These are phyloP conservation scores for Polia nebulosa DNA, from an alignment of 2,888 invertebrate genomes.

Conservation along the genomic window DNA sequence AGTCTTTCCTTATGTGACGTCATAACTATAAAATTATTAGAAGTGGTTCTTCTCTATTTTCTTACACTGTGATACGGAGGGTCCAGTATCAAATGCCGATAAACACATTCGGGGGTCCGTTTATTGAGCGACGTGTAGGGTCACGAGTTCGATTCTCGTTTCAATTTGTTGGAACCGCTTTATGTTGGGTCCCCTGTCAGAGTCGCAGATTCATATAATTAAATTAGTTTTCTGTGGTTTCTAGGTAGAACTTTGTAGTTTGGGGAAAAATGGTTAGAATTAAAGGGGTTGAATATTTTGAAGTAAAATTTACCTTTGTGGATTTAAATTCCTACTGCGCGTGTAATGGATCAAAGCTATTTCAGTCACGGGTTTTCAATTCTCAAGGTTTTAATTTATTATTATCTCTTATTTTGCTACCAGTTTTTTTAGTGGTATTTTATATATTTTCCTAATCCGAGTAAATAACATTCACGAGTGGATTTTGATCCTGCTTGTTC, in stretches of 20 bases:
- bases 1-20: no score
- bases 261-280: conserved; percentile 25
- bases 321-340: background rate
- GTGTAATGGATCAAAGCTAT: background rate
- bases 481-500: no score
- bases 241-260: conserved; percentile 27
- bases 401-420: background rate
- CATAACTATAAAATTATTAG: background rate
- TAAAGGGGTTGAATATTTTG: conserved; percentile 22
- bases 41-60: conserved; percentile 14
- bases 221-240: conserved; percentile 73
- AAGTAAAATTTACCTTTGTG: conserved; percentile 1
- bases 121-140: conserved; percentile 71
- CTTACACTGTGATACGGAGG: conserved; percentile 15
- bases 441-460: no score
- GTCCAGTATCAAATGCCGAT: conserved; percentile 75
- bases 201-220: conserved; percentile 74
- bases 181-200: conserved; percentile 69
- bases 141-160: conserved; percentile 73
- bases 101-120: conserved; percentile 75
- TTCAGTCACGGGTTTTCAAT: background rate
- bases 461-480: no score
- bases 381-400: background rate
- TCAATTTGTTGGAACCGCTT: conserved; percentile 80
- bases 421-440: background rate